A percentile compares a stretch with the other conserved stretches of the same genome.
phyloP scores from a whole-genome alignment of 1,140 invertebrate species.

The Dufourea novaeangliae region DNA sequence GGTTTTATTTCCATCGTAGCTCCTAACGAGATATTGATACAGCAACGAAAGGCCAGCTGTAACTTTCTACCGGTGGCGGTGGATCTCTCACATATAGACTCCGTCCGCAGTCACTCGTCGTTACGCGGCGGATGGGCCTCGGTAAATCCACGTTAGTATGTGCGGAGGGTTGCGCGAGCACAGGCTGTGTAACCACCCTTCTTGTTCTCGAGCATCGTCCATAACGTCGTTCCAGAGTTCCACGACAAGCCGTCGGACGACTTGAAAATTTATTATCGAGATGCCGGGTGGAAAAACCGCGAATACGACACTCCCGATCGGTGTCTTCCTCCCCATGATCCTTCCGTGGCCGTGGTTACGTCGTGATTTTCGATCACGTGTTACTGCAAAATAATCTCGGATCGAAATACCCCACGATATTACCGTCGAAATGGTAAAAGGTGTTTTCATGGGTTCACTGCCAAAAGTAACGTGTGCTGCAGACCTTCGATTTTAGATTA shows the following conservation, averaged over 20 bases:
- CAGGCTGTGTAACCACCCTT: slow-evolving; percentile 66
- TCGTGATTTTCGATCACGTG: slow-evolving; percentile 44
- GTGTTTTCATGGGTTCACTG: too few species aligned
- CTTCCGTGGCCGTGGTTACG: slow-evolving; percentile 23
- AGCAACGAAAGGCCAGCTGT: slow-evolving; percentile 47
- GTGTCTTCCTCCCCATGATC: slow-evolving; percentile 46
- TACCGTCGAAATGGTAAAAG: background rate
- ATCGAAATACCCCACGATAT: background rate
- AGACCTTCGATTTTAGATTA: too few species aligned
- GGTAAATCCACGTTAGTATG: slow-evolving; percentile 71
- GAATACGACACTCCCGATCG: slow-evolving; percentile 36
- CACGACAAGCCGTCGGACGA: slow-evolving; percentile 59
- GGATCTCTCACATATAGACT: slow-evolving; percentile 48
- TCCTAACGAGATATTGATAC: slow-evolving; percentile 73
- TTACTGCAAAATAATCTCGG: slow-evolving; percentile 8
- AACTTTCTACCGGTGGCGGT: slow-evolving; percentile 50
- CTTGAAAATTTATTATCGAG: slow-evolving; percentile 67
- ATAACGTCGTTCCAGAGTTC: slow-evolving; percentile 67
- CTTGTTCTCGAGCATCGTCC: slow-evolving; percentile 69
- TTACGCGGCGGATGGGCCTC: slow-evolving; percentile 62
- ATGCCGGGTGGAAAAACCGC: slow-evolving; percentile 50
- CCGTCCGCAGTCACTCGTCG: slow-evolving; percentile 62
- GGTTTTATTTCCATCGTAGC: slow-evolving; percentile 59
- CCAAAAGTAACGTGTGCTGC: too few species aligned
- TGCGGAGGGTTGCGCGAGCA: slow-evolving; percentile 62